Evolutionary conservation across 2,797 vertebrate genomes (phyloP), one percentile per base, ranked within the genome.

Genomic region (Ctenosaura bakeri): DNA sequence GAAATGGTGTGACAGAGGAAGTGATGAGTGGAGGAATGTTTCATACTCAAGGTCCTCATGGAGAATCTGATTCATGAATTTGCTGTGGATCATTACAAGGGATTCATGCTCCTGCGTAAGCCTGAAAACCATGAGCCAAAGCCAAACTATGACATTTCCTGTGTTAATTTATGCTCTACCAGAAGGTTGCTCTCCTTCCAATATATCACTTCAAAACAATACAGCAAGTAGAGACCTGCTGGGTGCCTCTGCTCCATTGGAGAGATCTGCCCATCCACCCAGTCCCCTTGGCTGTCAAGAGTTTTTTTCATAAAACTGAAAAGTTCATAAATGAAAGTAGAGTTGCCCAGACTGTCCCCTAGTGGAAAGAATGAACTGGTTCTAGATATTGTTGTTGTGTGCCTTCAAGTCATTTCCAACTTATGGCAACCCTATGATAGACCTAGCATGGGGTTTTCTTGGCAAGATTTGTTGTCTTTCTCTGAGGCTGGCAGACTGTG

Each of bases 1-100:
- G 24, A 82, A 50, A 29, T 50, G n/a, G 24, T 82, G 38, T 14
- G 35, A 76, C 46, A 82, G 78, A 82, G 78, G 66, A 76, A 86
- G 10, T 62, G 32, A 86, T 22, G 56, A 29, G 13, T 2, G 6
- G 66, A 80, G 22, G 16, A 22, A 2, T 77, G n/a, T 26, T 87
- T 77, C 56, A 52, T 66, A 54, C 1, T n/a, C n/a, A 66, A 8
- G 29, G 6, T 80, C 59, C 74, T 69, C 16, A 35, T 29, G 32
- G 89, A 73, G 66, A 84, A 77, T 76, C 64, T 85, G 89, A 83
- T 83, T 76, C 80, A 69, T 87, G 46, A n/a, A 2, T 26, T 83
- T 83, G 32, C 56, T 26, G 50, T 77, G 69, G 32, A 46, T 86
- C 46, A 66, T 38, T 22, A 32, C 32, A 74, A 64, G 38, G 56